Conservation (phyloP, 2,888 invertebrate species). For the Phengaris alcon region DNA sequence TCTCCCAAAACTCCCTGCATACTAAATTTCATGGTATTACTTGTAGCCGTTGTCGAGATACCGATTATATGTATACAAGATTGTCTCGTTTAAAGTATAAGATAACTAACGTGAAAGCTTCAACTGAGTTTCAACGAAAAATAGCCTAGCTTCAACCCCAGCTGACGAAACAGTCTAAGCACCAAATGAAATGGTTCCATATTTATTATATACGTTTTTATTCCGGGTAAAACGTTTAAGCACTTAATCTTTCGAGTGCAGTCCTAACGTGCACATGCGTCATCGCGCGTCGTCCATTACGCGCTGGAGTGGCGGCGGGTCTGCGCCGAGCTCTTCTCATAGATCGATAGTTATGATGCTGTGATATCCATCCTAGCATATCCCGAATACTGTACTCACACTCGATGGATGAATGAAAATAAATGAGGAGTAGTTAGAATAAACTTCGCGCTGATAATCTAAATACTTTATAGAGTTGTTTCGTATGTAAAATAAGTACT, state of each 20-base stretch:
- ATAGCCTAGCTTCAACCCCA: background rate
- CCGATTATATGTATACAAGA: too few species aligned
- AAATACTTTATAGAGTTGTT: too few species aligned
- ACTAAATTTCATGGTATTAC: too few species aligned
- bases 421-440: too few species aligned
- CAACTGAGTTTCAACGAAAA: background rate
- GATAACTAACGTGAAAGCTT: background rate
- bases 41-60: too few species aligned
- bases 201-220: conserved; percentile 22
- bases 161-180: conserved; percentile 12
- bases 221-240: conserved; percentile 27
- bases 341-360: conserved; percentile 42
- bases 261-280: conserved; percentile 34
- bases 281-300: conserved; percentile 40
- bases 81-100: too few species aligned
- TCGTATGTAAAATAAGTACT: too few species aligned
- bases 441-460: too few species aligned
- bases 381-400: too few species aligned
- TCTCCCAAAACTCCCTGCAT: too few species aligned
- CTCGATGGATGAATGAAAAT: too few species aligned
- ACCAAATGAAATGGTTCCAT: conserved; percentile 8
- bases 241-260: conserved; percentile 32
- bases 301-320: conserved; percentile 41
- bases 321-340: conserved; percentile 35
- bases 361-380: conserved; percentile 38